A percentile compares a stretch with the other conserved stretches of the same genome.
phyloP scores from a whole-genome alignment of 2,888 invertebrate genomes.

The Polylopha cassiicola region DNA sequence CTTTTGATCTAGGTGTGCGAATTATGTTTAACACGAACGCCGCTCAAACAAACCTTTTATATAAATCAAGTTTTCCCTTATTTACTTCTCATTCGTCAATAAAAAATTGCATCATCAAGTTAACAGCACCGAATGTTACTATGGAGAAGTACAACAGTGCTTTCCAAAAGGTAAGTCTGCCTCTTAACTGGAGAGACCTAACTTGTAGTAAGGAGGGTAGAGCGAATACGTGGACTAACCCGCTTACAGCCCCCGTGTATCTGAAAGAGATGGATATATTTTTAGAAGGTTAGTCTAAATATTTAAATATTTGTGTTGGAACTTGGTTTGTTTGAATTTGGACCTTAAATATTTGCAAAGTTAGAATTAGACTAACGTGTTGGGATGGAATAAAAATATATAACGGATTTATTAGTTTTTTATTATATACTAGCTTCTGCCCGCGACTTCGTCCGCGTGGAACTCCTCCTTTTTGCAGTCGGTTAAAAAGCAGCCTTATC shows the following conservation, averaged over 20 bases:
- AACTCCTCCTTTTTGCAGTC: too few relatives aligned
- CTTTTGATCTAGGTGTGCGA: too few relatives aligned
- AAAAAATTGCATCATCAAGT: constrained; percentile 89
- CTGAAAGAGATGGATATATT: constrained; percentile 54
- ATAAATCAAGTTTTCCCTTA: neutral
- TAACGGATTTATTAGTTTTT: too few relatives aligned
- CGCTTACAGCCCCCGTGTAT: constrained; percentile 92
- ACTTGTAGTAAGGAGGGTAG: constrained; percentile 89
- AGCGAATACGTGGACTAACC: constrained; percentile 90
- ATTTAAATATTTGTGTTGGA: neutral
- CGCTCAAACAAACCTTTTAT: too few relatives aligned
- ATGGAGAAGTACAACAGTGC: constrained; percentile 79
- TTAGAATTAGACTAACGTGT: too few relatives aligned
- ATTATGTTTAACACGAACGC: too few relatives aligned
- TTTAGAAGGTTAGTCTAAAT: neutral
- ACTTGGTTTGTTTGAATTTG: neutral
- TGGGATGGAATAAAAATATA: too few relatives aligned
- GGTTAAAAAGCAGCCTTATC: too few relatives aligned
- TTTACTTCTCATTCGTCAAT: constrained; percentile 52
- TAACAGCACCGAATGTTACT: constrained; percentile 83
- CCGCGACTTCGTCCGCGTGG: too few relatives aligned
- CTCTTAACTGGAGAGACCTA: constrained; percentile 79
- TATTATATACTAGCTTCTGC: too few relatives aligned
- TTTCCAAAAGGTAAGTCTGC: constrained; percentile 74
- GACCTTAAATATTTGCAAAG: too few relatives aligned